A percentile compares a stretch with the other conserved stretches of the same genome.
Evolutionary conservation across 2,797 vertebrate species (phyloP).

Genomic region (Yasuhikotakia modesta): DNA sequence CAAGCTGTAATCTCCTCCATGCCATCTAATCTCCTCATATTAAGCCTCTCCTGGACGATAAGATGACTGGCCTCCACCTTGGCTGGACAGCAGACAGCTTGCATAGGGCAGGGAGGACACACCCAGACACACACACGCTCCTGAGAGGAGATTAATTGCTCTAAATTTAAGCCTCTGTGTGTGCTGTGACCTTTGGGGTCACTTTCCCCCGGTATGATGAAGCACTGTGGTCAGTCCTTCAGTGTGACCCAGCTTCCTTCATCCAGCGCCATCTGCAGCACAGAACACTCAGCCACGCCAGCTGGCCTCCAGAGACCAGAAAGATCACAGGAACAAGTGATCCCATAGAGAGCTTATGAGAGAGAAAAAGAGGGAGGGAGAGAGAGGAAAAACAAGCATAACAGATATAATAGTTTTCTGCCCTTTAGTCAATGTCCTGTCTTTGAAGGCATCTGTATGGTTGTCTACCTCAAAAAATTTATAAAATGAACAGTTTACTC

Average conservation of each 20-base stretch:
- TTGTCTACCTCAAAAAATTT: no score
- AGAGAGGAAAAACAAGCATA: not conserved
- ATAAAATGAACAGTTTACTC: not conserved
- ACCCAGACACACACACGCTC: conserved; percentile 41
- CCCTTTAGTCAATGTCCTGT: no score
- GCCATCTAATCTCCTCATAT: conserved; percentile 79
- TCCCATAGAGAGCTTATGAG: conserved; percentile 3
- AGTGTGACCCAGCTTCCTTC: conserved; percentile 43
- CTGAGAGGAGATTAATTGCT: conserved; percentile 77
- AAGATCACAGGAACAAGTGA: conserved; percentile 60
- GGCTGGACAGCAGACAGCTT: conserved; percentile 43
- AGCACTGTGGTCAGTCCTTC: conserved; percentile 57
- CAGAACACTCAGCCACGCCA: conserved; percentile 33
- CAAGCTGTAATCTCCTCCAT: conserved; percentile 74
- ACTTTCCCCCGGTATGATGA: conserved; percentile 65
- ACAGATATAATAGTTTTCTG: no score
- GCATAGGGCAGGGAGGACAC: conserved; percentile 42
- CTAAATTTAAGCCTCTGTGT: conserved; percentile 77
- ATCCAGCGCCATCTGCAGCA: conserved; percentile 53
- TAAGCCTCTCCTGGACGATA: conserved; percentile 60
- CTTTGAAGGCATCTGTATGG: no score
- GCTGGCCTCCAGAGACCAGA: conserved; percentile 63
- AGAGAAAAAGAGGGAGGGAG: conserved; percentile 6
- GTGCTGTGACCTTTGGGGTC: conserved; percentile 71
- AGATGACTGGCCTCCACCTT: conserved; percentile 51